Percentiles rank a stretch among this genome's conserved stretches.
phyloP scores from a whole-genome alignment of 2,113 vertebrate species.

The Epinephelus cyanopodus region DNA sequence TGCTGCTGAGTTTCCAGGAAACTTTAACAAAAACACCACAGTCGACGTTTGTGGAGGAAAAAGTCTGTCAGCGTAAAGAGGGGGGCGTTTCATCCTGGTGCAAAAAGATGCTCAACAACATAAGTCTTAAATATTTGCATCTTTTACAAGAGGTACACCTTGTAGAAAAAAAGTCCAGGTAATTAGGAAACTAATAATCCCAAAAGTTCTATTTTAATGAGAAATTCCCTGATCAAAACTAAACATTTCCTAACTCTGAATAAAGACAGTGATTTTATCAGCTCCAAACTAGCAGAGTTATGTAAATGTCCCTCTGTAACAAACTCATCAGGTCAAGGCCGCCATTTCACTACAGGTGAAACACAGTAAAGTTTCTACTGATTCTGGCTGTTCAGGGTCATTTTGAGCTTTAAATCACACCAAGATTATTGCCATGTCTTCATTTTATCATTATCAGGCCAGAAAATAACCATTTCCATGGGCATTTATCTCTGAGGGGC shows the following conservation, averaged over 20 bases:
- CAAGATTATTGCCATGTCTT: too few relatives aligned
- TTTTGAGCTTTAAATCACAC: not conserved
- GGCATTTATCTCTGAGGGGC: not conserved
- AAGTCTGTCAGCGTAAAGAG: not conserved
- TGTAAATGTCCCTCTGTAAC: not conserved
- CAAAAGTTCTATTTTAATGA: too few relatives aligned
- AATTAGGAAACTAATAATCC: too few relatives aligned
- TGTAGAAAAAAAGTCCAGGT: not conserved
- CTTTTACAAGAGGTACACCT: not conserved
- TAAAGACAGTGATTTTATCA: not conserved
- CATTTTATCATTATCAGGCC: not conserved
- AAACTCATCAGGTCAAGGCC: slow-evolving; percentile 27
- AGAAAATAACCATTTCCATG: not conserved
- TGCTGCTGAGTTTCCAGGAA: slow-evolving; percentile 48
- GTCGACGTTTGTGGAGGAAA: not conserved
- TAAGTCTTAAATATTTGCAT: not conserved
- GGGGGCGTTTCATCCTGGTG: not conserved
- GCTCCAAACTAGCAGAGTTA: not conserved
- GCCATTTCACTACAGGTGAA: not conserved
- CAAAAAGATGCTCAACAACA: not conserved
- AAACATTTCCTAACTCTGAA: too few relatives aligned
- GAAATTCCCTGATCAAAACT: too few relatives aligned
- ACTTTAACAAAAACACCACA: slow-evolving; percentile 23
- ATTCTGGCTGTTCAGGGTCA: not conserved
- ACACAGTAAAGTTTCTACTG: not conserved